Evolutionary conservation across 2,797 vertebrate genomes (phyloP), one percentile per base, ranked within the genome.

Genomic region (Hybognathus amarus): DNA sequence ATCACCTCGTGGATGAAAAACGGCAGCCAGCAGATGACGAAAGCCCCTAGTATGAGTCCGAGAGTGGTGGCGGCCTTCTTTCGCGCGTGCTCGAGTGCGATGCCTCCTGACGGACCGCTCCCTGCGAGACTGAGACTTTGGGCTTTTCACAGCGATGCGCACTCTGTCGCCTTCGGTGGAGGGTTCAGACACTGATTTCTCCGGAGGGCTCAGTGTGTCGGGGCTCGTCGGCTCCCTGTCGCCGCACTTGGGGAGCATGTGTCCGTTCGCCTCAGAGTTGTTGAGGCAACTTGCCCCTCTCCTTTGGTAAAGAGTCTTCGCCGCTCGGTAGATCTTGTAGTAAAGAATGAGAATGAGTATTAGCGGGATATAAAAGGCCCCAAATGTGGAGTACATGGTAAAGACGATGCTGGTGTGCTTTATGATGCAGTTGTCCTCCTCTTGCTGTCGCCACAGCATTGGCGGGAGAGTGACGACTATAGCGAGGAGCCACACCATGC

Each of bases 1-100:
- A 99, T 95, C 50, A 99, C 95, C 92, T 99, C 98, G 89, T 99
- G 99, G 90, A 98, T 96, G 91, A 99, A 99, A 92, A 99, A 99
- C 0, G 98, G 98, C 85, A 99, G 91, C 98, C 98, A 99, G 89
- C 98, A 99, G 89, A 99, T 94, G 70, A 99, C 96, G 87, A 99
- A 99, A 2, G 98, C 98, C 15, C 98, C 98, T 86, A 99, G 90
- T 89, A 99, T 99, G 87, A 99, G 91, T 24, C 98, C 98, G 86
- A 99, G 85, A 0, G 97, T 99, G 4, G 96, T 98, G 20, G 98
- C 98, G 1, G 98, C 98, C 89, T 96, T 98, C 81, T 96, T 90
- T 99, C 98, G 85, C 98, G 94, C 3, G 96, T 94, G 84, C 96
- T 96, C 17, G 97, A 99, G 91, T 97, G 68, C 95, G 96, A 38